Percentiles rank a stretch among this genome's conserved stretches.
Evolutionary conservation across 1,140 invertebrate genomes (phyloP).

Genomic region (Drosophila sechellia): DNA sequence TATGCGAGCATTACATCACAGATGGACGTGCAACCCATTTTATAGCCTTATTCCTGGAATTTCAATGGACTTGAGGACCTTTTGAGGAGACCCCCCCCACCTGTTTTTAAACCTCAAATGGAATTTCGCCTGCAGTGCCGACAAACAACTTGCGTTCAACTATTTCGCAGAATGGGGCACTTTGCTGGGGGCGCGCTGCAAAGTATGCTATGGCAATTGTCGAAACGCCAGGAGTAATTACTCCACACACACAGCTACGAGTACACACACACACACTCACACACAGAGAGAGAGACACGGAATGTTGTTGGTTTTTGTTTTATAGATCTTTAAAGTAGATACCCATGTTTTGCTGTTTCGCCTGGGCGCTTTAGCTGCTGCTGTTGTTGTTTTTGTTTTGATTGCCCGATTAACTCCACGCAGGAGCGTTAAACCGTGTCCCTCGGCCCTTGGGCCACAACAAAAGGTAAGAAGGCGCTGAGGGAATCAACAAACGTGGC

Average conservation of each 20-base stretch:
- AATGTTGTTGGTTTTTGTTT: constrained; percentile 14
- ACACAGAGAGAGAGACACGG: neutral
- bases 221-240: constrained; percentile 33
- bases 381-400: constrained; percentile 36
- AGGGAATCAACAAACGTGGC: constrained; percentile 44
- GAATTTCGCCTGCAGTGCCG: constrained; percentile 3
- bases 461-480: constrained; percentile 8
- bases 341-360: constrained; percentile 37
- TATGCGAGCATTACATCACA: constrained; percentile 1
- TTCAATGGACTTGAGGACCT: neutral
- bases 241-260: constrained; percentile 3
- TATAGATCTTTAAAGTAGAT: constrained; percentile 45
- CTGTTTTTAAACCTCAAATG: neutral
- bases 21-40: neutral
- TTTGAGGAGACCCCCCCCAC: neutral
- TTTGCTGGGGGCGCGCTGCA: constrained; percentile 10
- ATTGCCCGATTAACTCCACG: constrained; percentile 43
- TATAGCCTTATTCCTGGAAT: neutral
- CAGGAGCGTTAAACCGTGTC: constrained; percentile 48
- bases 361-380: constrained; percentile 10
- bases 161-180: constrained; percentile 9
- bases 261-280: constrained; percentile 9
- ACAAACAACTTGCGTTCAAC: constrained; percentile 1
- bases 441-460: constrained; percentile 40
- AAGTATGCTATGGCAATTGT: constrained; percentile 29